Percentiles rank a stretch among this genome's conserved stretches.
phyloP scores from a whole-genome alignment of 2,888 invertebrate species.

The Caenorhabditis wallacei region DNA sequence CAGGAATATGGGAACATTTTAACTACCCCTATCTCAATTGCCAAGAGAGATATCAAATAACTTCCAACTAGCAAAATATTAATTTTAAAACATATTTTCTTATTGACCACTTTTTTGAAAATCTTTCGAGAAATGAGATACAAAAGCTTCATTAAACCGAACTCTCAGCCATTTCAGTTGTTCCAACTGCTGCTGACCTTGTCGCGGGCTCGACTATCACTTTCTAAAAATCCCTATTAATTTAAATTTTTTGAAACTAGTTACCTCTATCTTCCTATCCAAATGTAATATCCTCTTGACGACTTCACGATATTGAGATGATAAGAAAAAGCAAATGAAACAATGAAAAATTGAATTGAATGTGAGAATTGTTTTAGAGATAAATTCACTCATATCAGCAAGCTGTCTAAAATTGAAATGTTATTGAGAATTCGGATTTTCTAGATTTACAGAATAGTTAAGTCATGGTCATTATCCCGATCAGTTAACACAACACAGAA shows the following conservation, averaged over 20 bases:
- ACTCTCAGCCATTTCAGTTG: not conserved
- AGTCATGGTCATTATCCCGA: not conserved
- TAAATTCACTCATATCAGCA: not conserved
- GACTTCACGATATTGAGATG: not conserved
- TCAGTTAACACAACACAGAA: not conserved
- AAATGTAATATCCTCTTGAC: not conserved
- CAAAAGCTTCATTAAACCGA: not conserved
- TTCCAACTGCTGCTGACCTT: not conserved
- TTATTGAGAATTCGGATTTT: not conserved
- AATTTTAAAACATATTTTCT: no score
- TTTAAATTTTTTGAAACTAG: no score
- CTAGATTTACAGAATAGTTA: not conserved
- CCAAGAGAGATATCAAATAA: no score
- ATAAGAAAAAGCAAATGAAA: not conserved
- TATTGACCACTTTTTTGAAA: no score
- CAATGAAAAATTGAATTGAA: not conserved
- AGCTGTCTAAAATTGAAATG: not conserved
- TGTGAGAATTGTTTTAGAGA: not conserved
- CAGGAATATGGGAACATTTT: no score
- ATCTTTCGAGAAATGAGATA: not conserved
- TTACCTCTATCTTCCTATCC: not conserved
- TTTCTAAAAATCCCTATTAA: not conserved
- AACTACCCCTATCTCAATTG: no score
- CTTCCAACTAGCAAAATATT: no score
- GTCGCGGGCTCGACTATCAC: not conserved